Conservation (phyloP, 1,140 invertebrate species). For the Chymomyza costata region DNA sequence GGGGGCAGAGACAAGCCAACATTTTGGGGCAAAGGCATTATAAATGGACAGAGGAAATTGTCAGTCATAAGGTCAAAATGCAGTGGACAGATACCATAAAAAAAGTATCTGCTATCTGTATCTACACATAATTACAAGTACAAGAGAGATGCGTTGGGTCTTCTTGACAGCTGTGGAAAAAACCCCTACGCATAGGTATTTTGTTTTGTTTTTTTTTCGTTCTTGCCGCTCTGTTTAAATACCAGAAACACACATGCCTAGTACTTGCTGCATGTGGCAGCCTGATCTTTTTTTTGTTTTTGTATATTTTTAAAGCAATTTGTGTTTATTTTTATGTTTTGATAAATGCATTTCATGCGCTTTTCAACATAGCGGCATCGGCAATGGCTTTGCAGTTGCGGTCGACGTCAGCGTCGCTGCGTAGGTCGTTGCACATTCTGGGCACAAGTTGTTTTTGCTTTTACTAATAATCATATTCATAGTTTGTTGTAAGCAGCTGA, state of each 20-base stretch:
- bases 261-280: background rate
- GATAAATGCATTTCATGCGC: slow-evolving; percentile 64
- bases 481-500: too few relatives aligned
- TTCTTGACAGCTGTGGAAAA: slow-evolving; percentile 59
- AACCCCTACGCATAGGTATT: slow-evolving; percentile 61
- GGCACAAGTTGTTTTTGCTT: too few relatives aligned
- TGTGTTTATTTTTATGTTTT: slow-evolving; percentile 73
- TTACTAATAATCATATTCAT: too few relatives aligned
- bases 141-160: slow-evolving; percentile 25
- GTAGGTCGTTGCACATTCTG: slow-evolving; percentile 45
- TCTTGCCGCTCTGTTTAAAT: slow-evolving; percentile 56
- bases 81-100: too few relatives aligned
- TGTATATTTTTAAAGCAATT: slow-evolving; percentile 67
- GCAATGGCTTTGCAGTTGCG: too few relatives aligned
- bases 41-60: slow-evolving; percentile 65
- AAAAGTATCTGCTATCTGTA: slow-evolving; percentile 12
- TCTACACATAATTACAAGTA: slow-evolving; percentile 47
- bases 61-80: slow-evolving; percentile 63
- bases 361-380: too few relatives aligned
- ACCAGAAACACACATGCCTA: slow-evolving; percentile 14
- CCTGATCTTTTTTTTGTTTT: slow-evolving; percentile 17
- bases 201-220: slow-evolving; percentile 6
- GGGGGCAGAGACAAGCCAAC: too few relatives aligned
- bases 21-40: slow-evolving; percentile 33
- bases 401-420: slow-evolving; percentile 6